These are phyloP conservation scores for Campylorhamphus procurvoides DNA, from an alignment of 2,113 vertebrate genomes.

Conservation along the genomic window DNA sequence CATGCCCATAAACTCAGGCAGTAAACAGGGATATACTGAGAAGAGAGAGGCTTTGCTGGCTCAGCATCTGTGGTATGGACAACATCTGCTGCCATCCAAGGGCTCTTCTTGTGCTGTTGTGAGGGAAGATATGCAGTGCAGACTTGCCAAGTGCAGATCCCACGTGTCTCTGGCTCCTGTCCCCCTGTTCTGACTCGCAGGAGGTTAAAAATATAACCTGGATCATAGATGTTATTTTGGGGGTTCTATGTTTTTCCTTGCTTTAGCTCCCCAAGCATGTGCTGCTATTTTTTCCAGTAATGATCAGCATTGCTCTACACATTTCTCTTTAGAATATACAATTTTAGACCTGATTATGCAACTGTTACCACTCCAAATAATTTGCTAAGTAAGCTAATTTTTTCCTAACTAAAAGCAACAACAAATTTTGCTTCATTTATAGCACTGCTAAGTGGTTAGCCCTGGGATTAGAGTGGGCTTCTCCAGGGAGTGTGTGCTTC, in stretches of 20 bases:
- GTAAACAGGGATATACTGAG: background rate
- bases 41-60: background rate
- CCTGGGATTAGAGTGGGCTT: background rate
- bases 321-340: background rate
- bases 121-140: background rate
- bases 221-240: background rate
- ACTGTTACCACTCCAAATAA: background rate
- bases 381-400: background rate
- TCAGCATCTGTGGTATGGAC: background rate
- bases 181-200: background rate
- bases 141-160: background rate
- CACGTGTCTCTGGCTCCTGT: background rate
- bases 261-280: background rate
- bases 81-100: background rate
- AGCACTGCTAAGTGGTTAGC: background rate
- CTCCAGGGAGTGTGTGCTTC: background rate
- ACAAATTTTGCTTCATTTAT: background rate
- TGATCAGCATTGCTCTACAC: background rate
- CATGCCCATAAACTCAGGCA: rapidly evolving
- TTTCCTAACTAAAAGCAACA: background rate
- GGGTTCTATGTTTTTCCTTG: slow-evolving; percentile 6
- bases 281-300: slow-evolving; percentile 10
- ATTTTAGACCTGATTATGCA: slow-evolving; percentile 18
- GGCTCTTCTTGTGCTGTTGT: background rate
- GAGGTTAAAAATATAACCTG: slow-evolving; percentile 28